Evolutionary conservation across 2,113 vertebrate genomes (phyloP).

Genomic region (Tympanuchus pallidicinctus): DNA sequence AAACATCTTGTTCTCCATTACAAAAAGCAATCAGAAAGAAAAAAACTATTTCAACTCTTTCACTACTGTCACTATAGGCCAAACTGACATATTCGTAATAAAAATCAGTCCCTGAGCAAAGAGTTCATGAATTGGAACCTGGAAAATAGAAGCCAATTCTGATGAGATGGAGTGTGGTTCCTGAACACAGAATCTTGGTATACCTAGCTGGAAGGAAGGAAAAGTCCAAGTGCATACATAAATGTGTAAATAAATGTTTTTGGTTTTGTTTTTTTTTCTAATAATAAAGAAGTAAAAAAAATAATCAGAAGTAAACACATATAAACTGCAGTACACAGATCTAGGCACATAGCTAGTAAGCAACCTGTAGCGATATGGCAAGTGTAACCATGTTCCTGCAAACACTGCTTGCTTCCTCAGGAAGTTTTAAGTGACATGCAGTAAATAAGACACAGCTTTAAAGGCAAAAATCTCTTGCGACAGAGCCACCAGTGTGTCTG

Average conservation of each 20-base stretch:
- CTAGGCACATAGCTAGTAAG: not conserved
- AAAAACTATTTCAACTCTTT: not conserved
- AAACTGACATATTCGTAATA: not conserved
- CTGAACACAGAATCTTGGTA: not conserved
- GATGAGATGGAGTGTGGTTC: not conserved
- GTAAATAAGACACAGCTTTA: not conserved
- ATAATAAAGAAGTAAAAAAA: not conserved
- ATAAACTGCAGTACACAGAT: not conserved
- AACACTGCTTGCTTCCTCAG: not conserved
- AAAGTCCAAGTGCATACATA: not conserved
- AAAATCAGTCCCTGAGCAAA: not conserved
- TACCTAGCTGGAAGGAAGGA: not conserved
- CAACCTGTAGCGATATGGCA: not conserved
- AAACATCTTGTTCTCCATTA: not conserved
- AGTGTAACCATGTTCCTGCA: not conserved
- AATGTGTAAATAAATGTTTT: no score
- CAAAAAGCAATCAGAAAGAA: not conserved
- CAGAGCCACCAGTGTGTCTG: not conserved
- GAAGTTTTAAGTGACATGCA: not conserved
- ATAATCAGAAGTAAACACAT: not conserved
- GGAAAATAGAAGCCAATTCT: not conserved
- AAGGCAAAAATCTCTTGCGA: not conserved
- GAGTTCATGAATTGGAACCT: not conserved
- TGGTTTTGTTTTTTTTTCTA: no score
- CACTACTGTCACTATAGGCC: not conserved